phyloP scores from a whole-genome alignment of 2,113 vertebrate genomes.

The Petroica traversi region DNA sequence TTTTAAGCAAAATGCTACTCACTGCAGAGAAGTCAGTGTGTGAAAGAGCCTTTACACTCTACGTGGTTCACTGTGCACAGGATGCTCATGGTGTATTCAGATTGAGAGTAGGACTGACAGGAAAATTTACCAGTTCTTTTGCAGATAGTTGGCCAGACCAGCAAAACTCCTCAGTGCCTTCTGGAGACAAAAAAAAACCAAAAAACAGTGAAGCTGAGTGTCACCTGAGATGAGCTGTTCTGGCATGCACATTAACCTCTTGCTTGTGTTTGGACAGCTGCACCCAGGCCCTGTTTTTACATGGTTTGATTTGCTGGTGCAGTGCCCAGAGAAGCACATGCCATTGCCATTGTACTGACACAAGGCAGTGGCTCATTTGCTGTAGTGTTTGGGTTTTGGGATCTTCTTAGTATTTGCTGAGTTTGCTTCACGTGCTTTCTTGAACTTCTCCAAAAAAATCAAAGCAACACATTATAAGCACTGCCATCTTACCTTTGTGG shows the following conservation, averaged over 20 bases:
- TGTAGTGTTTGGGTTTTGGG: neutral
- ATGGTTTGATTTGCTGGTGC: neutral
- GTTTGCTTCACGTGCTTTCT: neutral
- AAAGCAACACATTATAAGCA: neutral
- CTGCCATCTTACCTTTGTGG: neutral
- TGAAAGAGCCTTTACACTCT: neutral
- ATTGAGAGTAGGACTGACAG: neutral
- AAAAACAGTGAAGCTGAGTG: neutral
- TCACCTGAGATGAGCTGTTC: neutral
- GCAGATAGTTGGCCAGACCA: neutral
- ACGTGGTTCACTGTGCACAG: accelerated
- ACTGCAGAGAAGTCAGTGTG: neutral
- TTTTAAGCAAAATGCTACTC: neutral
- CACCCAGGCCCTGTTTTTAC: accelerated
- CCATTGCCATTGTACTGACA: neutral
- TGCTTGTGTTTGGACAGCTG: neutral
- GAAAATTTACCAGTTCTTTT: accelerated
- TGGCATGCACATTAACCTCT: accelerated
- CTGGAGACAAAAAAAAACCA: neutral
- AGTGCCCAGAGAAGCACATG: accelerated
- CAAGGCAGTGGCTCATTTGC: accelerated
- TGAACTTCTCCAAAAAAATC: neutral
- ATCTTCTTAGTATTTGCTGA: neutral
- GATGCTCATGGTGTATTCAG: neutral
- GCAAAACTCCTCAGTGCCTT: neutral